Evolutionary conservation across 2,113 vertebrate species (phyloP).

Genomic region (Oncorhynchus kisutch): DNA sequence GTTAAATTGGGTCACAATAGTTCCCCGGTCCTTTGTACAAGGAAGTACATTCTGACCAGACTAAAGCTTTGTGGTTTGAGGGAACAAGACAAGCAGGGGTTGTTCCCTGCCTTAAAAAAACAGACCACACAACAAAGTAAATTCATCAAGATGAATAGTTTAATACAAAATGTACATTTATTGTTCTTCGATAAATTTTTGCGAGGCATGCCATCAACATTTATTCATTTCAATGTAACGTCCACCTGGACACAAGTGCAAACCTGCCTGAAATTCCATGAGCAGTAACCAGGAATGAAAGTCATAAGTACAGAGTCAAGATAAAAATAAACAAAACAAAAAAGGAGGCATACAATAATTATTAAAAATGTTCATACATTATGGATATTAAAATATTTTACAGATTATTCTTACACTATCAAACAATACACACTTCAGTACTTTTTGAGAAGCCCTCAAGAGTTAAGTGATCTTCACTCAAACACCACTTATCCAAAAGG

Average conservation of each 20-base stretch:
- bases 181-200: constrained; percentile 62
- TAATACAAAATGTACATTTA: constrained; percentile 64
- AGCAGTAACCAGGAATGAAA: constrained; percentile 48
- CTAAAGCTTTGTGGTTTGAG: not conserved
- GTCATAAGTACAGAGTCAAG: constrained; percentile 48
- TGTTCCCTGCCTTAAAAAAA: not conserved
- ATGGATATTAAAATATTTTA: constrained; percentile 47
- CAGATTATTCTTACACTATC: constrained; percentile 52
- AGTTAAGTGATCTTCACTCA: constrained; percentile 48
- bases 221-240: constrained; percentile 55
- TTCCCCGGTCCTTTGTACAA: no score
- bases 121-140: not conserved
- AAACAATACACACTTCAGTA: constrained; percentile 60
- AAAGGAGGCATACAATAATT: constrained; percentile 35
- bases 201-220: constrained; percentile 68
- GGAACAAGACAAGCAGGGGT: not conserved
- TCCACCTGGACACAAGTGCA: constrained; percentile 73
- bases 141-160: constrained; percentile 7
- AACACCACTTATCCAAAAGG: constrained; percentile 28
- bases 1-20: no score
- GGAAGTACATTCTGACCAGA: not conserved
- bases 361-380: constrained; percentile 48
- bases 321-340: constrained; percentile 40
- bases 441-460: constrained; percentile 26
- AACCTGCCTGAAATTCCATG: constrained; percentile 64